phyloP scores from a whole-genome alignment of 2,888 invertebrate genomes.

The Hirtodrosophila trivittata region DNA sequence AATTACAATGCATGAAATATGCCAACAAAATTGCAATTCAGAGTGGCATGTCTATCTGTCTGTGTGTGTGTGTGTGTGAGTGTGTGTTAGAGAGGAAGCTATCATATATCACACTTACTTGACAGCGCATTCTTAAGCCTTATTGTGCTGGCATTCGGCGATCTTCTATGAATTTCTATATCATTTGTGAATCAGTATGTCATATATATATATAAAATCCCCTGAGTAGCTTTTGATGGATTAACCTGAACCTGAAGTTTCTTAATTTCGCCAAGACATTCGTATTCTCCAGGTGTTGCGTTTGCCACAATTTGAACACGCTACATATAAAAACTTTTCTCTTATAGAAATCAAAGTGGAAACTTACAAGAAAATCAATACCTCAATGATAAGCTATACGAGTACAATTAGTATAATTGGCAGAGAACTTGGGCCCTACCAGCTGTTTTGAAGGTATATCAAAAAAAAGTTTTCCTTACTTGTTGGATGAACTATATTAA shows the following conservation, averaged over 20 bases:
- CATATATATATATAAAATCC: too few relatives aligned
- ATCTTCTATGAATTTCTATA: too few relatives aligned
- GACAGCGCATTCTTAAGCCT: conserved; percentile 1
- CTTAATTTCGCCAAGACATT: too few relatives aligned
- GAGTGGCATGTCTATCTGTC: neutral
- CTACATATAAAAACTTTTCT: too few relatives aligned
- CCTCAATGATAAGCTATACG: neutral
- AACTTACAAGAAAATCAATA: conserved; percentile 9
- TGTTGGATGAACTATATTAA: conserved; percentile 21
- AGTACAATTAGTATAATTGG: conserved; percentile 29
- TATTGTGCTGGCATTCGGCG: too few relatives aligned
- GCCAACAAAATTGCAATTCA: conserved; percentile 16
- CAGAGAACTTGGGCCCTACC: neutral
- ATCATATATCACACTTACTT: neutral
- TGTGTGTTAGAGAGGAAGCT: neutral
- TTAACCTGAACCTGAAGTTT: neutral
- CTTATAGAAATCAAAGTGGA: too few relatives aligned
- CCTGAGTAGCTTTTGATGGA: too few relatives aligned
- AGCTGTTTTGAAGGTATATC: neutral
- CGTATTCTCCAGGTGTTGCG: too few relatives aligned
- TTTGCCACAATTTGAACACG: too few relatives aligned
- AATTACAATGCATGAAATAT: conserved; percentile 11
- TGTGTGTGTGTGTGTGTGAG: conserved; percentile 1
- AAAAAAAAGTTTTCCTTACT: neutral
- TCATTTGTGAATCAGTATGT: too few relatives aligned